These are phyloP conservation scores for Andricus quercusramuli DNA, from an alignment of 2,888 invertebrate species.

Conservation along the genomic window DNA sequence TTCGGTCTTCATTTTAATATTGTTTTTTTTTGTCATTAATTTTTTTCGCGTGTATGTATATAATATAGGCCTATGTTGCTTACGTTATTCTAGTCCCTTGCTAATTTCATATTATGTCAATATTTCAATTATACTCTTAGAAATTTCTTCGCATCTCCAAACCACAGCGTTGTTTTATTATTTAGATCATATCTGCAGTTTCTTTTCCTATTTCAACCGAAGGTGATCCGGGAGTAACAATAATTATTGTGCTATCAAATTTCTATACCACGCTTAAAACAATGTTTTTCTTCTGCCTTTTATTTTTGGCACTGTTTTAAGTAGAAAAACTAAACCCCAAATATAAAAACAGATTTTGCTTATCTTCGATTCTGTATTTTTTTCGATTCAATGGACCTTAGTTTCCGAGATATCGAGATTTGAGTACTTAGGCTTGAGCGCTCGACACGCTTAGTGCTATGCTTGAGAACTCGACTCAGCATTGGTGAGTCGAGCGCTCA, in stretches of 20 bases:
- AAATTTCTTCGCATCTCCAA: conserved; percentile 1
- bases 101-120: conserved; percentile 41
- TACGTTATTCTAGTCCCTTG: conserved; percentile 45
- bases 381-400: too few species aligned
- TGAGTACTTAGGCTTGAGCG: too few species aligned
- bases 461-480: too few species aligned
- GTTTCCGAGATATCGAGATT: too few species aligned
- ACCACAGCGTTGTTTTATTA: neutral
- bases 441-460: too few species aligned
- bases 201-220: neutral
- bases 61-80: conserved; percentile 49
- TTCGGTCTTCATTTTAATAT: conserved; percentile 51
- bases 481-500: too few species aligned
- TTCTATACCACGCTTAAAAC: conserved; percentile 15
- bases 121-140: conserved; percentile 28
- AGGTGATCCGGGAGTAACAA: conserved; percentile 39
- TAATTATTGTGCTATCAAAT: conserved; percentile 19
- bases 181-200: conserved; percentile 3
- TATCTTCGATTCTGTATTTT: too few species aligned
- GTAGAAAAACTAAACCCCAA: neutral
- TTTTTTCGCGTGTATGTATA: conserved; percentile 43
- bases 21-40: conserved; percentile 51
- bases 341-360: neutral
- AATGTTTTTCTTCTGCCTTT: neutral
- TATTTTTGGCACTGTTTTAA: neutral